Conservation (phyloP, 2,888 invertebrate species). For the Elmis aenea region DNA sequence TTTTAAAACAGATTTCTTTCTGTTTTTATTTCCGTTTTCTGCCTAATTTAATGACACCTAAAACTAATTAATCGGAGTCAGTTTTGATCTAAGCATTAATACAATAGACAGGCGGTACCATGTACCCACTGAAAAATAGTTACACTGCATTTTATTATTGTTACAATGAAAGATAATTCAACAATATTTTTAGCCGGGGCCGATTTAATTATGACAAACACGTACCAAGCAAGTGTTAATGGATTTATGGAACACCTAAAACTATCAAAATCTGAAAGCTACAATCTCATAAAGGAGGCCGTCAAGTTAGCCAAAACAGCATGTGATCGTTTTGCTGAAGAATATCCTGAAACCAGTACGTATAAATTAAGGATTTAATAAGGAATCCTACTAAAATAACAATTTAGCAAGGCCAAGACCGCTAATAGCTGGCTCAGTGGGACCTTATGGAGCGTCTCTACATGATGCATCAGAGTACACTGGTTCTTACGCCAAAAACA, state of each 20-base stretch:
- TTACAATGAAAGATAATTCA: no score
- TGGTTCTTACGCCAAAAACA: constrained; percentile 71
- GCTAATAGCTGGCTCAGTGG: constrained; percentile 81
- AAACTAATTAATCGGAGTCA: no score
- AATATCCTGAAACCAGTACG: constrained; percentile 31
- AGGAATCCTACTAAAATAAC: no score
- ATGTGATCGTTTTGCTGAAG: constrained; percentile 55
- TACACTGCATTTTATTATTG: no score
- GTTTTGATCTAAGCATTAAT: no score
- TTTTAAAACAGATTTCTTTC: no score
- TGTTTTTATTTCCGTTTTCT: no score
- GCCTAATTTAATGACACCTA: no score
- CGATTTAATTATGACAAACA: constrained; percentile 81
- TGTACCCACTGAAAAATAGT: no score
- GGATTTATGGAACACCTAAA: constrained; percentile 73
- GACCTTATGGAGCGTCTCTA: constrained; percentile 87
- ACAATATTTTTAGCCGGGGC: no score
- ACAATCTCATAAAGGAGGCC: constrained; percentile 67
- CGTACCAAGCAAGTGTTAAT: constrained; percentile 80
- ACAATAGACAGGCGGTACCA: no score
- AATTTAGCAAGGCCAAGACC: constrained; percentile 45
- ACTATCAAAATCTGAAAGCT: constrained; percentile 61
- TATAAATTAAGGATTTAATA: no score
- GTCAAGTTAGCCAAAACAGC: constrained; percentile 72
- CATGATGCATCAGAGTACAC: constrained; percentile 91